A percentile compares a stretch with the other conserved stretches of the same genome.
Conservation (phyloP, 2,888 invertebrate species). For the Lacanobia oleracea region DNA sequence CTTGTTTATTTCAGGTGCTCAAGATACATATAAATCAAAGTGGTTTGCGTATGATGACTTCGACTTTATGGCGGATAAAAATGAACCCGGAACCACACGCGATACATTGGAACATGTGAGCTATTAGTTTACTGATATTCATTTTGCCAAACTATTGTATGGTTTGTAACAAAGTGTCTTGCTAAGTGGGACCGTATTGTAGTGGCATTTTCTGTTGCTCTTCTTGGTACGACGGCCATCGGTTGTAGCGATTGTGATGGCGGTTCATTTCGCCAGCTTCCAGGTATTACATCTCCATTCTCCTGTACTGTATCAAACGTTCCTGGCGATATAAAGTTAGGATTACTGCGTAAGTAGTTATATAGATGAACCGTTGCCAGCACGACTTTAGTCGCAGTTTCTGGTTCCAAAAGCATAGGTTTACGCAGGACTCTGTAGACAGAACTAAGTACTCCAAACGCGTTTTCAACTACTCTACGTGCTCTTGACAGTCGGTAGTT, state of each 20-base stretch:
- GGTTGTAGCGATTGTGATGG: slow-evolving; percentile 59
- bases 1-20: slow-evolving; percentile 46
- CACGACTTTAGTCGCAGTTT: slow-evolving; percentile 59
- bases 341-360: slow-evolving; percentile 53
- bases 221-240: slow-evolving; percentile 57
- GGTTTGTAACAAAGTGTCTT: slow-evolving; percentile 52
- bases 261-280: slow-evolving; percentile 66
- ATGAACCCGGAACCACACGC: slow-evolving; percentile 57
- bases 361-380: slow-evolving; percentile 57
- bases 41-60: slow-evolving; percentile 59
- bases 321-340: slow-evolving; percentile 21
- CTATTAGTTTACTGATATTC: slow-evolving; percentile 47
- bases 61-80: slow-evolving; percentile 63
- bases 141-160: slow-evolving; percentile 64
- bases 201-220: slow-evolving; percentile 55
- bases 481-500: slow-evolving; percentile 8
- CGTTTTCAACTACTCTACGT: slow-evolving; percentile 30
- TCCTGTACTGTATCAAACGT: slow-evolving; percentile 56
- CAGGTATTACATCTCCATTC: slow-evolving; percentile 59
- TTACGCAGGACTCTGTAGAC: slow-evolving; percentile 55
- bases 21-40: slow-evolving; percentile 51
- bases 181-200: slow-evolving; percentile 60
- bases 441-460: slow-evolving; percentile 50
- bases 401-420: slow-evolving; percentile 63
- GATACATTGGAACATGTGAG: slow-evolving; percentile 57